Base-by-base conservation (phyloP, 2,888 invertebrate species). In the Steinernema carpocapsae region DNA sequence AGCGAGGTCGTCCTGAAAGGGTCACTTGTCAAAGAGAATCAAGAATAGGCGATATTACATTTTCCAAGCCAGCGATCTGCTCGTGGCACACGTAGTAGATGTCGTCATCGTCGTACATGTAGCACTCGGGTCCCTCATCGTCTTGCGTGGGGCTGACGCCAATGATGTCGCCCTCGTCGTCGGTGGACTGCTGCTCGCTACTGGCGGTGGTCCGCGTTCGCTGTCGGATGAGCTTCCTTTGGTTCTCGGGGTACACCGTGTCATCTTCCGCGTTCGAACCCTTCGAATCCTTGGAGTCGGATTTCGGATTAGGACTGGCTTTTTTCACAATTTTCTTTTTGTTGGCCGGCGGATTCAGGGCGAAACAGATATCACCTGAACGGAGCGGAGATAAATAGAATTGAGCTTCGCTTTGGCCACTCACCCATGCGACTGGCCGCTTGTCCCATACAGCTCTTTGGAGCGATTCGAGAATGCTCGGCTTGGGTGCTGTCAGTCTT, bases 1-100 rank as follows among this genome's bases (percentile, higher is more conserved):
- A 6, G 64, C 37, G 29, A 64, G 37, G 37, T 64, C 64, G 32
- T 64, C 64, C 64, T 64, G 19, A 64, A 32, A 32, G n/a, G n/a
- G n/a, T n/a, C n/a, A n/a, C n/a, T n/a, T n/a, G n/a, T n/a, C 22
- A 32, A 2, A 29, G 7, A 29, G 37, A 29, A 32, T 6, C 4
- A 2, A 64, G 17, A 37, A 37, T 37, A 37, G 37, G 37, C 1
- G 14, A 26, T 26, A 26, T 29, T 26, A 64, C 64, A 29, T 64
- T 64, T 26, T 64, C 64, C 29, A 64, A 32, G 6, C 26, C 64
- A 32, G 64, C 64, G 64, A 64, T 64, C 64, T 64, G 64, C 7
- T 64, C 64, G 64, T 64, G 64, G 64, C 64, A 64, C 29, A 64
- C 64, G 37, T n/a, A 64, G 64, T 29, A 26, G 37, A 64, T 64